Evolutionary conservation across 2,888 invertebrate species (phyloP).

Genomic region (Caenorhabditis becei): DNA sequence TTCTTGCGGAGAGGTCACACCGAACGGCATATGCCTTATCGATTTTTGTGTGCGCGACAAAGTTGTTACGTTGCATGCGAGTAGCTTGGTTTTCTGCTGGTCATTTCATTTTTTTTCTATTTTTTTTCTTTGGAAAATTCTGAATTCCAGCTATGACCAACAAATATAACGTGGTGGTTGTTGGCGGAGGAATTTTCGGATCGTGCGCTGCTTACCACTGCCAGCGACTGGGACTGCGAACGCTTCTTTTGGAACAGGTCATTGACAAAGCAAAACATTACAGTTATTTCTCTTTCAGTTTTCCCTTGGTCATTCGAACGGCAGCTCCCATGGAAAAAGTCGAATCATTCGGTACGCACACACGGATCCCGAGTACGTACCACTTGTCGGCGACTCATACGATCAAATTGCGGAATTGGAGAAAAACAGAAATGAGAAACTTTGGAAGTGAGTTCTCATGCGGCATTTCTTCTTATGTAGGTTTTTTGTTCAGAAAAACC

Average conservation of each 20-base stretch:
- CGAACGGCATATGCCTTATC: neutral
- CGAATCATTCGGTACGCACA: constrained; percentile 79
- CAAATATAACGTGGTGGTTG: constrained; percentile 71
- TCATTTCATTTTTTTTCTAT: neutral
- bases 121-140: neutral
- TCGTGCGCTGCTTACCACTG: constrained; percentile 76
- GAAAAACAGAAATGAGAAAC: constrained; percentile 51
- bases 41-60: neutral
- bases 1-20: neutral
- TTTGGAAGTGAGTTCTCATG: constrained; percentile 66
- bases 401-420: constrained; percentile 69
- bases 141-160: constrained; percentile 16
- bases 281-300: neutral
- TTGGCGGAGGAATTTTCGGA: constrained; percentile 78
- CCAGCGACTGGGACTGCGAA: constrained; percentile 71
- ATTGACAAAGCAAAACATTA: too few relatives aligned
- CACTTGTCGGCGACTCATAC: constrained; percentile 68
- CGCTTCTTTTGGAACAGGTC: constrained; percentile 76
- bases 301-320: constrained; percentile 69
- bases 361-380: constrained; percentile 71
- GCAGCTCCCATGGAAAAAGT: constrained; percentile 79
- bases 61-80: neutral
- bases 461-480: too few relatives aligned
- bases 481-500: constrained; percentile 59
- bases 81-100: too few relatives aligned